phyloP scores from a whole-genome alignment of 2,797 vertebrate species.

The Pseudotriccus pelzelni region DNA sequence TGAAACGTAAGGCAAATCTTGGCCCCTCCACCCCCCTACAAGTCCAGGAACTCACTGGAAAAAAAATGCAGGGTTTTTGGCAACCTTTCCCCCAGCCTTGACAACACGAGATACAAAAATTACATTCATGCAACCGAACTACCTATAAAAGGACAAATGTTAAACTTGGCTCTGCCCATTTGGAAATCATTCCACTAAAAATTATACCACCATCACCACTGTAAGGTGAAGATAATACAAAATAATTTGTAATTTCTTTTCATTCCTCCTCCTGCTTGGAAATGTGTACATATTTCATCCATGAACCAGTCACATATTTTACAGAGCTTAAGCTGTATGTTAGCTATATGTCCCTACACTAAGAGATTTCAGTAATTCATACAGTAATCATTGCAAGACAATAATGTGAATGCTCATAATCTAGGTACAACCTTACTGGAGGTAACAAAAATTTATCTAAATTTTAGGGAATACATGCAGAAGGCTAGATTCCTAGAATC shows the following conservation, averaged over 20 bases:
- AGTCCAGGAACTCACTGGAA: not conserved
- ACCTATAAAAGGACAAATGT: not conserved
- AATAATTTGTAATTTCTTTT: not conserved
- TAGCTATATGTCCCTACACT: not conserved
- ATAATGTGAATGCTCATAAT: not conserved
- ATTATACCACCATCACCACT: not conserved
- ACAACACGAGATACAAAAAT: not conserved
- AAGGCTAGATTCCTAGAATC: not conserved
- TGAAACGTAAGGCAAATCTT: not conserved
- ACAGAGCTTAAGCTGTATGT: not conserved
- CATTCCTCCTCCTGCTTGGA: not conserved
- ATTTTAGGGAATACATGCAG: not conserved
- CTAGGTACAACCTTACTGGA: not conserved
- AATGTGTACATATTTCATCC: not conserved
- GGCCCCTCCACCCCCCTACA: not conserved
- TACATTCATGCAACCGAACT: not conserved
- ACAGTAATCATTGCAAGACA: not conserved
- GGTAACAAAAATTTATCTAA: not conserved
- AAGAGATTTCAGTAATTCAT: not conserved
- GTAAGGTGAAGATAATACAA: not conserved
- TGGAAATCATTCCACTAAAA: not conserved
- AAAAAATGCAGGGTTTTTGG: not conserved
- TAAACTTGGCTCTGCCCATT: not conserved
- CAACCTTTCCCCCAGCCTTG: constrained; percentile 23
- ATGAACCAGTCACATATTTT: not conserved